Base-by-base conservation (phyloP, 2,113 vertebrate genomes). In the Coracopsis vasa region DNA sequence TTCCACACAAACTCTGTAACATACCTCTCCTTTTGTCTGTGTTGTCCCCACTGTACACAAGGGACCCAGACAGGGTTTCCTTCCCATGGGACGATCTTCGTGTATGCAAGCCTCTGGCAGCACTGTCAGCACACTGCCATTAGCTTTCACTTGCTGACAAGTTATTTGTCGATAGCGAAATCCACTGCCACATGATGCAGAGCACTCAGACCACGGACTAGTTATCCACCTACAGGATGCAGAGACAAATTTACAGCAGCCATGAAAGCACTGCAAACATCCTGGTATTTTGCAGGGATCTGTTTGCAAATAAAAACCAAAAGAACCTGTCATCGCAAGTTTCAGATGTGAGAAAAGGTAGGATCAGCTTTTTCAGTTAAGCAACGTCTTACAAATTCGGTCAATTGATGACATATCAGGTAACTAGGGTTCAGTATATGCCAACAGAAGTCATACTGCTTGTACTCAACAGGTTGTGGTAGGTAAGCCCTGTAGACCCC, bases 121-220 rank as follows among this genome's bases (percentile, higher is more conserved):
- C 81, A 98, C 27, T 2, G 66, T 90, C 91, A 91, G 90, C 16
- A 74, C 33, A 0, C 42, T 92, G 7, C 98, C 98, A 0, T 91
- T 77, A 69, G 97, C 97, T 66, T 70, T 95, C 6, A 86, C 60
- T 85, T 97, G 98, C 54, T 98, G 98, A 67, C 99, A 99, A 1
- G 60, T 94, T 31, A 98, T 97, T 80, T 97, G 98, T 6, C 98
- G 97, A 3, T 96, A 97, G n/a, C 81, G 98, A 94, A 98, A 97
- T 15, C 99, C 99, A 0, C 56, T 35, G 4, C 99, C 99, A 27
- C 99, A 99, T 0, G 98, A 94, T 4, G 85, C 96, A 9, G 99
- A 99, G 91, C 99, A 99, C 70, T 96, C 97, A 0, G 99, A 99
- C 99, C 99, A 99, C 0, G 96, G 66, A 2, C 97, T 97, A 0